phyloP scores from a whole-genome alignment of 2,797 vertebrate species.

The Oreochromis grahami region DNA sequence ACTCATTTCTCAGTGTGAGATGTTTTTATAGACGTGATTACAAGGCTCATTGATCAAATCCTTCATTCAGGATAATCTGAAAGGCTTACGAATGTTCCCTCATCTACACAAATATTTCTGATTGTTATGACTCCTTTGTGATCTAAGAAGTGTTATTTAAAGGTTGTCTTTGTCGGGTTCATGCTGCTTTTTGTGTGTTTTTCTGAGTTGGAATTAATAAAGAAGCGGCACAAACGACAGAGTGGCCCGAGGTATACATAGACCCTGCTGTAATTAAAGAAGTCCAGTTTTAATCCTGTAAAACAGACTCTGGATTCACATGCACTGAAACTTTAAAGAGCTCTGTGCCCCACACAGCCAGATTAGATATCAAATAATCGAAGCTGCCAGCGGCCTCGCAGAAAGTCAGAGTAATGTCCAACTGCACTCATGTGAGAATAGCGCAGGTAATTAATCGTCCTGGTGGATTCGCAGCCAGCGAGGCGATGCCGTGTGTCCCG shows the following conservation, averaged over 20 bases:
- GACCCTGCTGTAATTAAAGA: neutral
- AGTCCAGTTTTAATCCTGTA: neutral
- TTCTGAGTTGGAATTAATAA: neutral
- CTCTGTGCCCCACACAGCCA: neutral
- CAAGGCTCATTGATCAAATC: slow-evolving; percentile 45
- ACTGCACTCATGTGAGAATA: neutral
- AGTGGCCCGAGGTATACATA: neutral
- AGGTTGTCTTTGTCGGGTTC: neutral
- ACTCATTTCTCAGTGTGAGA: slow-evolving; percentile 25
- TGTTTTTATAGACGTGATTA: slow-evolving; percentile 45
- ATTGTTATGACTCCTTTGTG: slow-evolving; percentile 9
- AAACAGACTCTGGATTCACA: neutral
- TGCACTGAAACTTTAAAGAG: neutral
- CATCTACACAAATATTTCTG: slow-evolving; percentile 2
- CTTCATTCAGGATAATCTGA: slow-evolving; percentile 5
- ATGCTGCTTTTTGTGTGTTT: neutral
- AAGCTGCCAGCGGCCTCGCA: neutral
- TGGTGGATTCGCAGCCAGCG: neutral
- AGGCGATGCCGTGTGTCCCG: neutral
- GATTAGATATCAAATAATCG: neutral
- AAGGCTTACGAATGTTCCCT: slow-evolving; percentile 9
- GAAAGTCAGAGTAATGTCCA: neutral
- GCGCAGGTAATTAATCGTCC: neutral
- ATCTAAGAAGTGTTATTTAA: neutral
- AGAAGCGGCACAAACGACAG: neutral